These are phyloP conservation scores for Zaprionus davidi DNA, from an alignment of 1,140 invertebrate species.

Conservation along the genomic window DNA sequence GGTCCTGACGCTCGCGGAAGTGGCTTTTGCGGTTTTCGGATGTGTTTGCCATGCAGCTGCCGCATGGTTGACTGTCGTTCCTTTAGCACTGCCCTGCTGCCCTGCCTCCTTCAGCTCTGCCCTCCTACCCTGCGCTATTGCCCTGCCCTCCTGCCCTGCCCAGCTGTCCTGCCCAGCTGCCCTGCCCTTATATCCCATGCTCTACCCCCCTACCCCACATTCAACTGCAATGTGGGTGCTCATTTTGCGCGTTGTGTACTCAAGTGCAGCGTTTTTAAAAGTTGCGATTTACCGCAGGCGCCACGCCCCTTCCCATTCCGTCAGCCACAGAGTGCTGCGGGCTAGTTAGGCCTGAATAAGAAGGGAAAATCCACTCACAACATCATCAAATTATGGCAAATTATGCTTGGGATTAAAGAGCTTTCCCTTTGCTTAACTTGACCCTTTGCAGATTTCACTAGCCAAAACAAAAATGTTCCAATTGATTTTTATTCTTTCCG, in stretches of 20 bases:
- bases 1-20: slow-evolving; percentile 64
- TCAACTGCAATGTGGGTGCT: slow-evolving; percentile 34
- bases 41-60: slow-evolving; percentile 66
- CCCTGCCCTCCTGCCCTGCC: background rate
- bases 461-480: background rate
- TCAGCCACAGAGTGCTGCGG: slow-evolving; percentile 9
- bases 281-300: slow-evolving; percentile 16
- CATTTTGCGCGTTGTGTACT: slow-evolving; percentile 34
- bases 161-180: background rate
- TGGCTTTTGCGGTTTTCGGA: slow-evolving; percentile 70
- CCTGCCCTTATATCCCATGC: background rate
- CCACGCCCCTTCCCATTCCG: background rate
- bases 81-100: background rate
- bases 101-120: background rate
- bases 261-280: slow-evolving; percentile 46
- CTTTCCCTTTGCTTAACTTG: background rate
- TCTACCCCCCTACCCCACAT: background rate
- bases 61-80: background rate
- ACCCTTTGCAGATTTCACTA: background rate
- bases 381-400: slow-evolving; percentile 24
- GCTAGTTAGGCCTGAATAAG: slow-evolving; percentile 10
- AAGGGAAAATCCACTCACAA: background rate
- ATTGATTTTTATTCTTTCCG: background rate
- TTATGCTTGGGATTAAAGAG: slow-evolving; percentile 3
- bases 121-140: background rate